phyloP scores from a whole-genome alignment of 2,113 vertebrate genomes.

The Pollimyrus isidori region DNA sequence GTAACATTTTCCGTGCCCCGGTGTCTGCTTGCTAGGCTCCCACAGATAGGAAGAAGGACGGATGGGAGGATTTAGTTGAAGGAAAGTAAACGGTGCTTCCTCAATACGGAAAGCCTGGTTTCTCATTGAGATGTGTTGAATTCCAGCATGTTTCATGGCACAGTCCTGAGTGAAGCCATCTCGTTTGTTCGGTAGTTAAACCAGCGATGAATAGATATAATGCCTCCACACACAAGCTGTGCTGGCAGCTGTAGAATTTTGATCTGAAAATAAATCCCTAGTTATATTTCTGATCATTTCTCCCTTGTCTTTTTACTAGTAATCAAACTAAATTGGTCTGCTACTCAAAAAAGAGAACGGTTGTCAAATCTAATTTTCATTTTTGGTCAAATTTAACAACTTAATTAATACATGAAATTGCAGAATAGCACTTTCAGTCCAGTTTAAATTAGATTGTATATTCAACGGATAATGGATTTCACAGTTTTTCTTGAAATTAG shows the following conservation, averaged over 20 bases:
- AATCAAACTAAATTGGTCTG: background rate
- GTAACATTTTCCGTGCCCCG: no score
- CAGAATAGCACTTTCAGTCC: background rate
- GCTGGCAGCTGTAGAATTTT: background rate
- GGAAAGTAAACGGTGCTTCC: no score
- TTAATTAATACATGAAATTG: background rate
- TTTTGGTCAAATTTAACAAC: background rate
- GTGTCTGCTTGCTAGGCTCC: no score
- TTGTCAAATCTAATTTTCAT: background rate
- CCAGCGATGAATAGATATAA: no score
- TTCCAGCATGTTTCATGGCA: no score
- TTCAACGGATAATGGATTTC: background rate
- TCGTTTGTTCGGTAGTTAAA: background rate
- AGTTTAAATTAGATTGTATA: background rate
- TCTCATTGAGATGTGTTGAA: background rate
- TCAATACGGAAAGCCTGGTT: no score
- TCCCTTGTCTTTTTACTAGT: background rate
- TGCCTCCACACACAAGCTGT: background rate
- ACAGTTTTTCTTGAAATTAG: background rate
- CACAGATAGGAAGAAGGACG: background rate
- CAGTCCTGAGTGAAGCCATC: background rate
- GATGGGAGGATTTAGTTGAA: background rate
- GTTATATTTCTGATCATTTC: background rate
- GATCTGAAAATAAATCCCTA: background rate
- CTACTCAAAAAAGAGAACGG: background rate